These are phyloP conservation scores for Eufriesea mexicana DNA, from an alignment of 1,140 invertebrate species.

Conservation along the genomic window DNA sequence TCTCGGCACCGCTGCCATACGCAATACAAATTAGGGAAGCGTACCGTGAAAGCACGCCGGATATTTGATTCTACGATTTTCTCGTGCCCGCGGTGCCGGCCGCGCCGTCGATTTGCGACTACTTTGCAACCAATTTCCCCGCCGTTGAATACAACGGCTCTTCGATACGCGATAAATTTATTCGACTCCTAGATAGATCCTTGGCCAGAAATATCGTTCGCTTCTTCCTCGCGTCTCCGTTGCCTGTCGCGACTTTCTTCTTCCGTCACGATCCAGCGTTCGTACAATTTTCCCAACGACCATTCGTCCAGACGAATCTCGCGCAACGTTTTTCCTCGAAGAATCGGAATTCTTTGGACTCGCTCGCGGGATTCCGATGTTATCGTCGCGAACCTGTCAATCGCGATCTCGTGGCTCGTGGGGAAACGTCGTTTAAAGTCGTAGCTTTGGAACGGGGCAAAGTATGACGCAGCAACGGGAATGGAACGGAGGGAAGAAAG, in stretches of 20 bases:
- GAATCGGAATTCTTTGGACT: neutral
- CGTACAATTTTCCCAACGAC: too few relatives aligned
- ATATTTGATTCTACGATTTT: slow-evolving; percentile 71
- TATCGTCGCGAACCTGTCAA: slow-evolving; percentile 19
- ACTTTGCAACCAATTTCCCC: slow-evolving; percentile 2
- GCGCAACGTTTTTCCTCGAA: too few relatives aligned
- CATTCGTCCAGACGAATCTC: too few relatives aligned
- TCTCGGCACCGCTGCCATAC: slow-evolving; percentile 74
- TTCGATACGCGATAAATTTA: slow-evolving; percentile 16
- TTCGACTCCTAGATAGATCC: neutral
- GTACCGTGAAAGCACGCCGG: slow-evolving; percentile 67
- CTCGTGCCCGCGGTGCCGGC: slow-evolving; percentile 26
- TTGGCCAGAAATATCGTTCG: neutral
- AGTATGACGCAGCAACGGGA: slow-evolving; percentile 7
- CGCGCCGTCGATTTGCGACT: neutral
- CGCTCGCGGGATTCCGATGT: slow-evolving; percentile 6
- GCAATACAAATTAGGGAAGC: slow-evolving; percentile 80
- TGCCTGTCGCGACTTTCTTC: too few relatives aligned
- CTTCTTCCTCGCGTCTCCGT: neutral
- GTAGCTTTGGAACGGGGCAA: slow-evolving; percentile 31
- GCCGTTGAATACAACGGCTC: neutral
- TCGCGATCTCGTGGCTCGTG: slow-evolving; percentile 56
- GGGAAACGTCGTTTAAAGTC: slow-evolving; percentile 62
- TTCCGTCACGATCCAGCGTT: too few relatives aligned
- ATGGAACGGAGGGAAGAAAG: slow-evolving; percentile 35